Evolutionary conservation across 92 coral and sea anemone species (phyloP).

Genomic region (Phenganax stokvisi): DNA sequence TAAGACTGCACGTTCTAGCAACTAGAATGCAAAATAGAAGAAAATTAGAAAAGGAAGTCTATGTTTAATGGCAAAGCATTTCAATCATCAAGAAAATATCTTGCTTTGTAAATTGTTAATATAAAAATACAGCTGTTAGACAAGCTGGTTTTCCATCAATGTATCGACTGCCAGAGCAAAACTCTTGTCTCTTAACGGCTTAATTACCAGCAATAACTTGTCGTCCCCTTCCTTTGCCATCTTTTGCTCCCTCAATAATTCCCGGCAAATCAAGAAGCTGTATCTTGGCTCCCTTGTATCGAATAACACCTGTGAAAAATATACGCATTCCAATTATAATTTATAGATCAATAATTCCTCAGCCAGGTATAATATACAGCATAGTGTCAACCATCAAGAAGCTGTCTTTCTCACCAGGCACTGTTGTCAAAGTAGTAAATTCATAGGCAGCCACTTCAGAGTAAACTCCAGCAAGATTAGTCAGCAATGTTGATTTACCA

Average conservation of each 20-base stretch:
- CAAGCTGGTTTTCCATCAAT: too few relatives aligned
- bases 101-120: too few relatives aligned
- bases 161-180: too few relatives aligned
- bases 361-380: not conserved
- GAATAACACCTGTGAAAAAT: slow-evolving; percentile 64
- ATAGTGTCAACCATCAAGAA: not conserved
- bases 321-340: not conserved
- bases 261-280: slow-evolving; percentile 95
- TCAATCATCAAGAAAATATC: too few relatives aligned
- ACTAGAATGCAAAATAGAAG: slow-evolving; percentile 40
- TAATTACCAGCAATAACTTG: slow-evolving; percentile 91
- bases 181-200: too few relatives aligned
- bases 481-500: slow-evolving; percentile 89
- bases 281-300: slow-evolving; percentile 92
- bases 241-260: slow-evolving; percentile 98
- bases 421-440: slow-evolving; percentile 96
- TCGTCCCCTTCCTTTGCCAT: slow-evolving; percentile 97
- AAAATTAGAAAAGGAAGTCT: not conserved
- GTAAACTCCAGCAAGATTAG: slow-evolving; percentile 96
- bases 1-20: slow-evolving; percentile 94
- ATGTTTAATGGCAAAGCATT: too few relatives aligned
- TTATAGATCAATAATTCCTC: not conserved
- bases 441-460: slow-evolving; percentile 99
- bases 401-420: slow-evolving; percentile 56
- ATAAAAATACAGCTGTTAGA: too few relatives aligned